phyloP scores from a whole-genome alignment of 1,140 invertebrate species.

The Drosophila paulistorum region DNA sequence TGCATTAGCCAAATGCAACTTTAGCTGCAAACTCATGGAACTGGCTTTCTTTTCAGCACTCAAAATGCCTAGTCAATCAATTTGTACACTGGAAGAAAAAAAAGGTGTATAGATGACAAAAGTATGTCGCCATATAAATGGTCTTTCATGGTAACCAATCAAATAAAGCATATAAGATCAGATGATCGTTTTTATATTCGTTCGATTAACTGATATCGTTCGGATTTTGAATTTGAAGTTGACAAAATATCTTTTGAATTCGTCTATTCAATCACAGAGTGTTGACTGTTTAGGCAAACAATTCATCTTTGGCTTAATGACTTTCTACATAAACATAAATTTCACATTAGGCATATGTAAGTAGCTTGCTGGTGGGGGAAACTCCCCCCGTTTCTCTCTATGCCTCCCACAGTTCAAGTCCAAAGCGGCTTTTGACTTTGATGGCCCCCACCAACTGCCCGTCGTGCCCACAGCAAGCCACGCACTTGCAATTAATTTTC shows the following conservation, averaged over 20 bases:
- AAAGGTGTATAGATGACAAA: not conserved
- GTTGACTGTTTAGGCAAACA: not conserved
- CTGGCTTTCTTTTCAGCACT: slow-evolving; percentile 60
- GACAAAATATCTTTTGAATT: not conserved
- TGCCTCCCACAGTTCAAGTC: not conserved
- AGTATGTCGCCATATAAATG: not conserved
- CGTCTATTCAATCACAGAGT: not conserved
- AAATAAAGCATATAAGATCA: not conserved
- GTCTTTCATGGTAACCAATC: not conserved
- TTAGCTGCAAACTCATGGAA: slow-evolving; percentile 31
- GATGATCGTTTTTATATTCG: no score
- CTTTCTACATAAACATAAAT: slow-evolving; percentile 77
- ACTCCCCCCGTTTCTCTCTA: not conserved
- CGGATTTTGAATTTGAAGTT: no score
- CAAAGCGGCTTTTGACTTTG: slow-evolving; percentile 54
- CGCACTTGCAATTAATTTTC: slow-evolving; percentile 66
- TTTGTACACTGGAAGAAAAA: slow-evolving; percentile 18
- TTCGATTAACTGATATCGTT: no score
- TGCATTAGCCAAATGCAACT: slow-evolving; percentile 50
- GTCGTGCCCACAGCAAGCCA: slow-evolving; percentile 16
- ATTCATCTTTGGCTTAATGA: slow-evolving; percentile 33
- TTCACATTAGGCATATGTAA: slow-evolving; percentile 66
- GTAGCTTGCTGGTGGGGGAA: slow-evolving; percentile 20
- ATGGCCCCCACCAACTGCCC: slow-evolving; percentile 28
- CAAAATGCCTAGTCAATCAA: slow-evolving; percentile 40